Evolutionary conservation across 37 sponge, comb jelly and placozoan species (phyloP).

Genomic region (Diacarnus erythraeanus): DNA sequence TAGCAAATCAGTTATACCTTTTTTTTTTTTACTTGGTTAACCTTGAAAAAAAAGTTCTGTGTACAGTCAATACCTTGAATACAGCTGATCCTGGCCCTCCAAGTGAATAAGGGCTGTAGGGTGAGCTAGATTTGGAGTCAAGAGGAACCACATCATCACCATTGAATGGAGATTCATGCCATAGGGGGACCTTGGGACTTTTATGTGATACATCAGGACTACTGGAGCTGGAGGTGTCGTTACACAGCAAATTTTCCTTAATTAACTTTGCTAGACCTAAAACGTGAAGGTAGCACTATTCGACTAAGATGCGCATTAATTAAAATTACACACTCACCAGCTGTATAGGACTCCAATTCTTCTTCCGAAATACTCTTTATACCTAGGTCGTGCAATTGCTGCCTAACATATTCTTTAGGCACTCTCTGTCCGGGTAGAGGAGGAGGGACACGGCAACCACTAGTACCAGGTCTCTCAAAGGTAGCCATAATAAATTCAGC

Average conservation of each 20-base stretch:
- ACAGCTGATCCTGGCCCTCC: constrained; percentile 25
- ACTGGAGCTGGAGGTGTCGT: not conserved
- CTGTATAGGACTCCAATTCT: constrained; percentile 72
- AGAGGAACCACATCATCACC: not conserved
- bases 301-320: not conserved
- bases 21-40: not conserved
- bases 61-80: constrained; percentile 10
- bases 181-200: no score
- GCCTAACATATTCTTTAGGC: constrained; percentile 63
- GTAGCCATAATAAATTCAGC: constrained; percentile 8
- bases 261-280: constrained; percentile 38
- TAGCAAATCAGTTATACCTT: no score
- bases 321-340: constrained; percentile 26
- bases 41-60: not conserved
- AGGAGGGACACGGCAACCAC: not conserved
- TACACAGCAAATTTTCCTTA: constrained; percentile 16
- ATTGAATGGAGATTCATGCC: no score
- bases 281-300: not conserved
- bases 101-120: not conserved
- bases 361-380: constrained; percentile 49
- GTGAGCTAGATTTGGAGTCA: not conserved
- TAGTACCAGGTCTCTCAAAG: not conserved
- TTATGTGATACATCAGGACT: no score
- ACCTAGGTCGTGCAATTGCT: constrained; percentile 60
- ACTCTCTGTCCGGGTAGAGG: constrained; percentile 5